A percentile compares a stretch with the other conserved stretches of the same genome.
These are phyloP conservation scores for Blomia tropicalis DNA, from an alignment of 2,888 invertebrate genomes.

Conservation along the genomic window DNA sequence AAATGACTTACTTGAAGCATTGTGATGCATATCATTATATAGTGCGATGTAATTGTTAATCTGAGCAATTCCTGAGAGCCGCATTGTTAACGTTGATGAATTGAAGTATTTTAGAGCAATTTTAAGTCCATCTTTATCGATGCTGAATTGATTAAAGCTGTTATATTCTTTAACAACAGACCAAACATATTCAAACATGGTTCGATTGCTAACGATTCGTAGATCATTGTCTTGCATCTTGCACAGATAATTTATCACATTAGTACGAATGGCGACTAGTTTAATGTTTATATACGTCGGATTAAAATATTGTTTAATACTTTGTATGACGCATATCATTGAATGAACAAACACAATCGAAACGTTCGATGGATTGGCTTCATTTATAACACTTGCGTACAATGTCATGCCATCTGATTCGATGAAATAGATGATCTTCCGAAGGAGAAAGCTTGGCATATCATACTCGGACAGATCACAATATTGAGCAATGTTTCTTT, in stretches of 20 bases:
- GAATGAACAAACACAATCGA: constrained; percentile 78
- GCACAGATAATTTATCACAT: constrained; percentile 76
- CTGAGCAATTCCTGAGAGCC: constrained; percentile 79
- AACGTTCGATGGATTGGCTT: constrained; percentile 51
- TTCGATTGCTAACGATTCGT: constrained; percentile 67
- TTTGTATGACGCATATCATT: constrained; percentile 75
- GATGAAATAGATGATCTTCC: constrained; percentile 84
- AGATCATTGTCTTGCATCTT: constrained; percentile 77
- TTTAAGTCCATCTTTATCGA: constrained; percentile 54
- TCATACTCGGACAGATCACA: constrained; percentile 78
- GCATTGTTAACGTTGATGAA: constrained; percentile 80
- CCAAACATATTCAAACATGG: constrained; percentile 93
- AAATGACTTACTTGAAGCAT: constrained; percentile 25
- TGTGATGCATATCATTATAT: constrained; percentile 71
- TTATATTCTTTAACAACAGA: constrained; percentile 80
- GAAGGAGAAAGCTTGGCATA: constrained; percentile 69
- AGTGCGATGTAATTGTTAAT: constrained; percentile 76
- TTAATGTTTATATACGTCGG: constrained; percentile 72
- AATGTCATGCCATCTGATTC: constrained; percentile 73
- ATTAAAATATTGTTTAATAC: constrained; percentile 82
- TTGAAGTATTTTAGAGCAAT: constrained; percentile 91
- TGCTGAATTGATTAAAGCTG: constrained; percentile 42
- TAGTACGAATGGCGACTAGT: constrained; percentile 67
- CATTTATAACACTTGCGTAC: constrained; percentile 69
- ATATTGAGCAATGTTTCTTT: constrained; percentile 56